Evolutionary conservation across 2,797 vertebrate species (phyloP).

Genomic region (Balearica regulorum): DNA sequence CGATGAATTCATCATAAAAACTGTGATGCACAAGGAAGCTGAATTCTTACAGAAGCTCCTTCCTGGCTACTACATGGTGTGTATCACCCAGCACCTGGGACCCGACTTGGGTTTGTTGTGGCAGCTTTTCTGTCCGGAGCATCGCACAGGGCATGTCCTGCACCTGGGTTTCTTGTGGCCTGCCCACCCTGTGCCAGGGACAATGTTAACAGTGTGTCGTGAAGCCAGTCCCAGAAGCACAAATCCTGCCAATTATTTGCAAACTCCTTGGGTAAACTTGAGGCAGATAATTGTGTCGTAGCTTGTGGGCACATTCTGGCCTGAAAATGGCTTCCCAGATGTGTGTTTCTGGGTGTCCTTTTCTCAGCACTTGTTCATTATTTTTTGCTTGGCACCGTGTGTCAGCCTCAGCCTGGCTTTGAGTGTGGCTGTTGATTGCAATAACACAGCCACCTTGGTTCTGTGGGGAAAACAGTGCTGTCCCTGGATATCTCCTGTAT

Average conservation of each 20-base stretch:
- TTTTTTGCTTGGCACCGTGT: rapidly evolving
- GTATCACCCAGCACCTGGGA: background rate
- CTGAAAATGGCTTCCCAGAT: background rate
- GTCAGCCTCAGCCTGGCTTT: background rate
- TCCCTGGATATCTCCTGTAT: background rate
- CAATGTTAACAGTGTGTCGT: background rate
- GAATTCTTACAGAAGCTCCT: constrained; percentile 98
- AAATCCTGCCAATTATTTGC: background rate
- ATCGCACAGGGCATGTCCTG: background rate
- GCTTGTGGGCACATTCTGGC: background rate
- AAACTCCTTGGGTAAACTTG: background rate
- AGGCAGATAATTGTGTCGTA: background rate
- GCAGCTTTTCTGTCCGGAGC: background rate
- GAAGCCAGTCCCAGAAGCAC: background rate
- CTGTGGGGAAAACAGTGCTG: background rate
- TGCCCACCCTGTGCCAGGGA: background rate
- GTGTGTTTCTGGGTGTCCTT: background rate
- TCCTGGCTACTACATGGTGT: constrained; percentile 98
- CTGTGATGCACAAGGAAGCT: constrained; percentile 98
- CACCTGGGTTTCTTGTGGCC: background rate
- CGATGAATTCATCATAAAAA: constrained; percentile 98
- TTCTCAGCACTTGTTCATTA: background rate
- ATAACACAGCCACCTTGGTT: background rate
- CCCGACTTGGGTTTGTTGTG: background rate
- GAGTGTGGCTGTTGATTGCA: background rate